A percentile compares a stretch with the other conserved stretches of the same genome.
Evolutionary conservation across 1,140 invertebrate species (phyloP).

Genomic region (Drosophila pruinosa): DNA sequence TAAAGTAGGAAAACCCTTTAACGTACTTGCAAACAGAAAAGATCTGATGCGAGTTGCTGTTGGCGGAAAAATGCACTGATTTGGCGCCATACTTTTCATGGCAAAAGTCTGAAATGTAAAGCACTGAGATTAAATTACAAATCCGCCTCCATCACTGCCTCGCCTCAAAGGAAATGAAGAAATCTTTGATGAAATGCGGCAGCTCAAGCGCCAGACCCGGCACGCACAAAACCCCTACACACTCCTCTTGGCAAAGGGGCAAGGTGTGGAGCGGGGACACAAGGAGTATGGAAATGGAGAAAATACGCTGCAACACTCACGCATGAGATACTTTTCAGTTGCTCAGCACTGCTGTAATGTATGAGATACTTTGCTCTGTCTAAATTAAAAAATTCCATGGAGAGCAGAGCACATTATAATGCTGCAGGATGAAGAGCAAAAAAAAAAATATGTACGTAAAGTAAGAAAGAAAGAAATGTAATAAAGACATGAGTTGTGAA

Average conservation of each 20-base stretch:
- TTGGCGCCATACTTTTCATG: conserved; percentile 8
- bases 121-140: conserved; percentile 62
- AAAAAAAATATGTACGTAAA: not conserved
- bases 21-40: not conserved
- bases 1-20: not conserved
- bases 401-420: conserved; percentile 62
- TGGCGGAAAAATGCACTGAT: conserved; percentile 2
- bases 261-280: not conserved
- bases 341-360: conserved; percentile 29
- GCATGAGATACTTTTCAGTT: conserved; percentile 58
- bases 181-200: conserved; percentile 67
- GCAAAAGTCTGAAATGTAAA: conserved; percentile 31
- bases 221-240: conserved; percentile 5
- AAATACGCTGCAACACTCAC: conserved; percentile 30
- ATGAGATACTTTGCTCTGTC: conserved; percentile 63
- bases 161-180: conserved; percentile 37
- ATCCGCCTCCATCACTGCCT: conserved; percentile 4
- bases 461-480: conserved; percentile 50
- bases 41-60: not conserved
- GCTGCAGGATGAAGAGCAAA: conserved; percentile 25
- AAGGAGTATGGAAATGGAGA: conserved; percentile 25
- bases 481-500: conserved; percentile 76
- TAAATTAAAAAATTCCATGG: conserved; percentile 73
- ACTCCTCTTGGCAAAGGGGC: not conserved
- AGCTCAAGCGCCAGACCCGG: conserved; percentile 17